Evolutionary conservation across 2,797 vertebrate genomes (phyloP), one percentile per base, ranked within the genome.

Genomic region (Neopelma chrysocephalum): DNA sequence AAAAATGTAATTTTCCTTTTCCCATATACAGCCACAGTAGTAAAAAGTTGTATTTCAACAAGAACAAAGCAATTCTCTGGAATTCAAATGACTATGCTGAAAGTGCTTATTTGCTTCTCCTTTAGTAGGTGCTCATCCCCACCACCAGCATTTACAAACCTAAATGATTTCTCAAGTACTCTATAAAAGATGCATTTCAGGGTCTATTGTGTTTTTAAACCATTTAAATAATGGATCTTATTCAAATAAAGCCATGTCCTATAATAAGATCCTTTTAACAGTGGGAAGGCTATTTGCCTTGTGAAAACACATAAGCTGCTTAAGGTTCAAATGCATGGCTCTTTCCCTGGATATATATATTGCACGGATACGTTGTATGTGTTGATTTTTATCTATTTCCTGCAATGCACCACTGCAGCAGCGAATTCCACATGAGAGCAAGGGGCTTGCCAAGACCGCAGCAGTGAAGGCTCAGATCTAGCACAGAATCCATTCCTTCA

Each of bases 381-480:
- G 96, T 70, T 93, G 96, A 94, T 95, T 96, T 95, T 90, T 92
- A 96, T 96, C 93, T 81, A 40, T 88, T 95, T 97, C 94, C 97
- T 97, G 97, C 97, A 98, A 96, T 97, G 97, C 97, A 98, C 96
- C 97, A 98, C 96, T 98, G 97, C 97, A 97, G 97, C 38, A 91
- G 96, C 32, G 18, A 92, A 94, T 94, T 97, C 71, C 93, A 97
- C 82, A 93, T 1, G 75, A 96, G 92, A 93, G 96, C 85, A 62
- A 90, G 90, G 82, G 81, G 64, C 93, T 43, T 97, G 97, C 96
- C 96, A 97, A 93, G 84, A 93, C 94, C 15, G 95, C 97, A 97
- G 97, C 2, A 69, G 62, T 27, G 91, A 45, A 75, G 92, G 90
- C 92, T 82, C 89, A 89, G 87, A 94, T 72, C 48, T 20, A 80